These are phyloP conservation scores for Selenia dentaria DNA, from an alignment of 2,888 invertebrate genomes.

Conservation along the genomic window DNA sequence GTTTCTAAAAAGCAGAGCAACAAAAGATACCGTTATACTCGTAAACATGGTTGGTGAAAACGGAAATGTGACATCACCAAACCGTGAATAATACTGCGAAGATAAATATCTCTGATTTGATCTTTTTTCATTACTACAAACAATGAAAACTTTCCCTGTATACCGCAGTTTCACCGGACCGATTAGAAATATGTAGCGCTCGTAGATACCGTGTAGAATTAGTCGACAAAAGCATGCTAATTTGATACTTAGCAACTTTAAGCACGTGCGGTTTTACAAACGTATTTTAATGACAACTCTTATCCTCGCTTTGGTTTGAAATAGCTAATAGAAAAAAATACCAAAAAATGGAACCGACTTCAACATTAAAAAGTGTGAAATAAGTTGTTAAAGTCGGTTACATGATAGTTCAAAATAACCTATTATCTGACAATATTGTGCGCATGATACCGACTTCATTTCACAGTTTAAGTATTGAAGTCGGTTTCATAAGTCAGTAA, in stretches of 20 bases:
- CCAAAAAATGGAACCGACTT: too few relatives aligned
- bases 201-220: slow-evolving; percentile 19
- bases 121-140: slow-evolving; percentile 36
- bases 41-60: slow-evolving; percentile 47
- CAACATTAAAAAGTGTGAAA: too few relatives aligned
- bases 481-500: too few relatives aligned
- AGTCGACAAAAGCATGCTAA: slow-evolving; percentile 21
- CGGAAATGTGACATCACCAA: slow-evolving; percentile 57
- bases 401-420: too few relatives aligned
- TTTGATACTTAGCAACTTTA: slow-evolving; percentile 13
- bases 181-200: slow-evolving; percentile 25
- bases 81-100: slow-evolving; percentile 53
- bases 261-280: slow-evolving; percentile 14
- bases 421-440: too few relatives aligned
- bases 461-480: too few relatives aligned
- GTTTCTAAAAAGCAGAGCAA: slow-evolving; percentile 9
- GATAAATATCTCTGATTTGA: slow-evolving; percentile 45
- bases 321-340: too few relatives aligned
- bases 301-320: too few relatives aligned
- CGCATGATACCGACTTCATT: too few relatives aligned
- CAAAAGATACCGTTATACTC: slow-evolving; percentile 38
- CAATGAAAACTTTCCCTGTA: slow-evolving; percentile 35
- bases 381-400: too few relatives aligned
- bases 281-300: slow-evolving; percentile 15
- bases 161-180: slow-evolving; percentile 33